Evolutionary conservation across 1,140 invertebrate genomes (phyloP).

Genomic region (Danaus plexippus): DNA sequence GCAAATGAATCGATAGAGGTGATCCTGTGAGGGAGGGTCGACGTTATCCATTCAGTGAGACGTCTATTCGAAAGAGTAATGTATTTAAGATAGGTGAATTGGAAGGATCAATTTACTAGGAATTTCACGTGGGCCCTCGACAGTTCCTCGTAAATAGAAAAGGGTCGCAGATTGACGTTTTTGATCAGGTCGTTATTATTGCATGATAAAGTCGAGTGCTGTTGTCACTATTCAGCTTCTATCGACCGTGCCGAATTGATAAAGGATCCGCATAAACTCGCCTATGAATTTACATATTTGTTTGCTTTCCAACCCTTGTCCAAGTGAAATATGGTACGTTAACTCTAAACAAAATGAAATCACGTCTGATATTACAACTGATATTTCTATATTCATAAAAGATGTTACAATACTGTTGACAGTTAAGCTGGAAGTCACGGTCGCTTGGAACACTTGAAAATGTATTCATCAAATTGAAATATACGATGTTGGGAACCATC

Average conservation of each 20-base stretch:
- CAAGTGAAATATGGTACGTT: constrained; percentile 11
- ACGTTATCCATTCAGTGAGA: constrained; percentile 67
- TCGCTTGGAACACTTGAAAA: constrained; percentile 11
- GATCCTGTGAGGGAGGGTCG: constrained; percentile 59
- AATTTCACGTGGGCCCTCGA: constrained; percentile 51
- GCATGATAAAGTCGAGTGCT: constrained; percentile 41
- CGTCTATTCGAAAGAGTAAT: constrained; percentile 63
- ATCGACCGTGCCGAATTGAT: constrained; percentile 48
- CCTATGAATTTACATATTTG: constrained; percentile 48
- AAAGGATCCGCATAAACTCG: constrained; percentile 43
- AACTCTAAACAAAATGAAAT: background rate
- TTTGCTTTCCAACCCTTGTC: constrained; percentile 26
- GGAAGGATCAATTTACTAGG: constrained; percentile 64
- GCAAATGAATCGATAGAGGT: constrained; percentile 69
- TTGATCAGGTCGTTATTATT: constrained; percentile 52
- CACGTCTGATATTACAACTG: background rate
- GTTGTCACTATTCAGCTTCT: constrained; percentile 51
- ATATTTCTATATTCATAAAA: constrained; percentile 2
- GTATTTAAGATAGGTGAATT: constrained; percentile 68
- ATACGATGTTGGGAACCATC: constrained; percentile 21
- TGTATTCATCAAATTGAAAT: constrained; percentile 25
- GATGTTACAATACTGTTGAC: background rate
- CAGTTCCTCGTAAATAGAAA: constrained; percentile 46
- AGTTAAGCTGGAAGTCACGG: too few species aligned
- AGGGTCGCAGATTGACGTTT: constrained; percentile 53